These are phyloP conservation scores for Resseliella maxima DNA, from an alignment of 2,888 invertebrate genomes.

Conservation along the genomic window DNA sequence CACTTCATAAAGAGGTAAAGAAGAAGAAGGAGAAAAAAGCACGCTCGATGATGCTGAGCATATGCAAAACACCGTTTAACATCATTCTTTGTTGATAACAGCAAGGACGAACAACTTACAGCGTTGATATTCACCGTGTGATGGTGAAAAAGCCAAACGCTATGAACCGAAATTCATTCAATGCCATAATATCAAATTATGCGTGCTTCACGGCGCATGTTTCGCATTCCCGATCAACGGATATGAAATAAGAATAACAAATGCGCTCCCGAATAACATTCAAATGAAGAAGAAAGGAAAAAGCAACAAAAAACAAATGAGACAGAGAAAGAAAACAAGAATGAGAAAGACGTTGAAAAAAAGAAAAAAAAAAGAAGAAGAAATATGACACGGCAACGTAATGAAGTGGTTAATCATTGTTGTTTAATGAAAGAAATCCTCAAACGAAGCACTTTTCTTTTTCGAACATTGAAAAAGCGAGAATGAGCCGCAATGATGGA, in stretches of 20 bases:
- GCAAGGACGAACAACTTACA: not conserved
- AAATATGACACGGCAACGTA: slow-evolving; percentile 33
- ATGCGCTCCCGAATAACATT: no score
- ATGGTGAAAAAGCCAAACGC: not conserved
- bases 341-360: not conserved
- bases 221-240: slow-evolving; percentile 16
- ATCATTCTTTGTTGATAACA: not conserved
- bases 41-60: not conserved
- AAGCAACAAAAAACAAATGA: no score
- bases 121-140: not conserved
- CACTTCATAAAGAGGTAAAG: no score
- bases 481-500: no score
- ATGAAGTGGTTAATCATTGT: slow-evolving; percentile 53
- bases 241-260: not conserved
- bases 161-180: slow-evolving; percentile 27
- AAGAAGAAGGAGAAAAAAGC: no score
- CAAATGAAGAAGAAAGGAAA: no score
- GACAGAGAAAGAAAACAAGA: not conserved
- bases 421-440: slow-evolving; percentile 42
- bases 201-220: slow-evolving; percentile 16
- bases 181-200: not conserved
- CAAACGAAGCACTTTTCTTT: not conserved
- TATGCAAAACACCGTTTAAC: slow-evolving; percentile 34
- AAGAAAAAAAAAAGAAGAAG: not conserved
- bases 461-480: not conserved